Evolutionary conservation across 2,797 vertebrate species (phyloP), one percentile per base, ranked within the genome.

Genomic region (Craterocephalus amniculus): DNA sequence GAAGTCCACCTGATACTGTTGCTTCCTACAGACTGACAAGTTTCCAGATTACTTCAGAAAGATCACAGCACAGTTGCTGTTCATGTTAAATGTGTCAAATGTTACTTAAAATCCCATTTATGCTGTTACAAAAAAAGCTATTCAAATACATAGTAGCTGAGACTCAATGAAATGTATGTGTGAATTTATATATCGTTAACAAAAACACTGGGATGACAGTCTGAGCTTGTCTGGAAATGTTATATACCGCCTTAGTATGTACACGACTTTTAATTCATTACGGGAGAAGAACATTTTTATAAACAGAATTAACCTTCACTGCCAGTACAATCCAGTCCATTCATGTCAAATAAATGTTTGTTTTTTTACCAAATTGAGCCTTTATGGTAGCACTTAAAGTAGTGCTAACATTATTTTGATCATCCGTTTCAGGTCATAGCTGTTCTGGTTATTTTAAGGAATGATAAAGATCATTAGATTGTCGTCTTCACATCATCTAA

Each of bases 61-160:
- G 64, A 62, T 67, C 56, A 20, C 27, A 55, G 29, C 62, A 63
- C 67, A 59, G 62, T 56, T 72, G 77, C 72, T 78, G 72, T 80
- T 52, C 26, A 26, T 77, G 60, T 83, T 76, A 80, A 52, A 75
- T 67, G 62, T 64, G 49, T 35, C 31, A 64, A 58, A 56, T 69
- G 72, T 91, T 84, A 85, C 80, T 70, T 83, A 67, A 52, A 84
- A 79, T 81, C 81, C 62, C 68, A 85, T 85, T 78, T 68, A 75
- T 88, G 87, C 90, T 92, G 90, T 91, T 92, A 91, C 90, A 89
- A 60, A 88, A 81, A 81, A 74, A 74, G 68, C 63, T 80, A 63
- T 78, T 81, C 40, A 81, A 68, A 4, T 76, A 73, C 67, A 69
- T 76, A 58, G 80, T 76, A 80, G 58, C 68, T 70, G 51, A 74